A percentile compares a stretch with the other conserved stretches of the same genome.
These are phyloP conservation scores for Brachystomella parvula DNA, from an alignment of 1,140 invertebrate genomes.

Conservation along the genomic window DNA sequence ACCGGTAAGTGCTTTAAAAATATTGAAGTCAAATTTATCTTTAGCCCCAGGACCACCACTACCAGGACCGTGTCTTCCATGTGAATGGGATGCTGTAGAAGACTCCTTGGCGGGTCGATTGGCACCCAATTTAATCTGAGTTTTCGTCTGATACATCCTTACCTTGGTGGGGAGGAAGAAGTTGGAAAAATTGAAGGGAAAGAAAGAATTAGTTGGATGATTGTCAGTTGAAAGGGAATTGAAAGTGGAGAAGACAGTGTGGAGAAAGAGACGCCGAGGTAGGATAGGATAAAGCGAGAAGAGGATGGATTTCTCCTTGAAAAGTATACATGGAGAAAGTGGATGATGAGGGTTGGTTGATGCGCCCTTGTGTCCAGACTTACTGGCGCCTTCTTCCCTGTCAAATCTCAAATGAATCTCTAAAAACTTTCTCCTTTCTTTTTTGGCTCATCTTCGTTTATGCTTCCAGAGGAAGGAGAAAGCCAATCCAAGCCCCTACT, in stretches of 20 bases:
- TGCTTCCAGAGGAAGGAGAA: not conserved
- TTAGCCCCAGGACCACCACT: not conserved
- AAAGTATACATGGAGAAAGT: not conserved
- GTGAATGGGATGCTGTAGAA: not conserved
- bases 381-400: not conserved
- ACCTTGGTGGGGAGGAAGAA: not conserved
- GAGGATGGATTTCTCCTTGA: not conserved
- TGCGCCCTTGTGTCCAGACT: conserved; percentile 1
- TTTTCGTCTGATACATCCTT: not conserved
- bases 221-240: not conserved
- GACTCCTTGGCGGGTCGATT: not conserved
- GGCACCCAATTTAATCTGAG: conserved; percentile 1
- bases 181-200: no score
- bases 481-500: not conserved
- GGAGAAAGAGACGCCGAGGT: not conserved
- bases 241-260: not conserved
- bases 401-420: not conserved
- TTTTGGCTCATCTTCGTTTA: not conserved
- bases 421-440: not conserved
- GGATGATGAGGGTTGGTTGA: not conserved
- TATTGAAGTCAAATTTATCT: not conserved
- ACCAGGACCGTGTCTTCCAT: not conserved
- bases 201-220: no score
- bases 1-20: not conserved
- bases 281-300: not conserved